Evolutionary conservation across 2,888 invertebrate genomes (phyloP).

Genomic region (Cataglyphis cursor): DNA sequence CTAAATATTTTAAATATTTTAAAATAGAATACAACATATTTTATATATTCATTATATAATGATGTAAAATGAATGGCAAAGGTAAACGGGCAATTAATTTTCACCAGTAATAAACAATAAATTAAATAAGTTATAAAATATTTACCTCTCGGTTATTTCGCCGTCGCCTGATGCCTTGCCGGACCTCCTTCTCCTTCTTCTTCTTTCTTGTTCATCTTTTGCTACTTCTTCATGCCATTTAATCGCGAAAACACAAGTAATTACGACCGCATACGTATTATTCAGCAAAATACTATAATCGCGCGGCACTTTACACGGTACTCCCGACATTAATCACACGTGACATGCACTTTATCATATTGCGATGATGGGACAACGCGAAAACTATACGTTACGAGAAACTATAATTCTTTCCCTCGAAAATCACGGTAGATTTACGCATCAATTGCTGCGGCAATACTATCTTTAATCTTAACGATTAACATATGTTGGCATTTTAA

Average conservation of each 20-base stretch:
- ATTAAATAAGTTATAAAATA: no score
- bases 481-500: not conserved
- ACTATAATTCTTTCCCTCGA: not conserved
- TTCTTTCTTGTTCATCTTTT: not conserved
- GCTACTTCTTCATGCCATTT: not conserved
- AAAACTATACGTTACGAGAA: not conserved
- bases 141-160: not conserved
- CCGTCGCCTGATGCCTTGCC: not conserved
- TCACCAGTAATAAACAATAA: not conserved
- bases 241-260: not conserved
- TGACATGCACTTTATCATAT: conserved; percentile 37
- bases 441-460: not conserved
- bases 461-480: not conserved
- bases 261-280: not conserved
- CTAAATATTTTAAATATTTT: not conserved
- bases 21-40: not conserved
- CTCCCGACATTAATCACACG: not conserved
- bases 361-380: not conserved
- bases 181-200: not conserved
- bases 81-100: not conserved
- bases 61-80: not conserved
- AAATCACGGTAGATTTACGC: not conserved
- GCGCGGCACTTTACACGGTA: not conserved
- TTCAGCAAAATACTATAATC: conserved; percentile 2
- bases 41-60: not conserved